These are phyloP conservation scores for Neelides sp. DNA, from an alignment of 1,140 invertebrate species.

Conservation along the genomic window DNA sequence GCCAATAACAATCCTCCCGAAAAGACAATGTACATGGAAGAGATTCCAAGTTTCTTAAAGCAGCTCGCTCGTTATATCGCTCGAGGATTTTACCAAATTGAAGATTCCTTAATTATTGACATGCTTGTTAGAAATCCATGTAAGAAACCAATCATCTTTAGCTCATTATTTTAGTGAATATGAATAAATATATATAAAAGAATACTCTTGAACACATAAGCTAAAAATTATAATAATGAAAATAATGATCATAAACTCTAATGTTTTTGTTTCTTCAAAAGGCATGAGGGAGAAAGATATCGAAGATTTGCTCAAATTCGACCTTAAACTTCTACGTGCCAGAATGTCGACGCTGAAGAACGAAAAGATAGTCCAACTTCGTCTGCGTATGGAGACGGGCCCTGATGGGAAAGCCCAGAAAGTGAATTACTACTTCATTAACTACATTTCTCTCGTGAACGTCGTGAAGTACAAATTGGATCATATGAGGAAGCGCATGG, in stretches of 20 bases:
- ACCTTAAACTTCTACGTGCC: conserved; percentile 81
- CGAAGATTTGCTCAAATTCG: conserved; percentile 83
- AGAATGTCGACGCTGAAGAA: conserved; percentile 71
- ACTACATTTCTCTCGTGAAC: conserved; percentile 94
- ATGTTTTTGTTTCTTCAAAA: conserved; percentile 31
- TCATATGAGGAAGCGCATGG: conserved; percentile 85
- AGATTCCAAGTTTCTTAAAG: conserved; percentile 79
- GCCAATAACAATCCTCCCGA: no score
- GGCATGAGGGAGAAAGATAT: conserved; percentile 96
- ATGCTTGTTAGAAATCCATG: conserved; percentile 88
- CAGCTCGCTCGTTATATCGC: conserved; percentile 78
- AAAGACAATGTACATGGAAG: no score
- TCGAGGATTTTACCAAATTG: conserved; percentile 81
- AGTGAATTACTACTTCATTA: conserved; percentile 96
- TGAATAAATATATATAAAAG: not conserved
- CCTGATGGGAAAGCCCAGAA: conserved; percentile 88
- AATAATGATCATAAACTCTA: not conserved
- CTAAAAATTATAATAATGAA: not conserved
- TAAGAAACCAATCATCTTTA: conserved; percentile 38
- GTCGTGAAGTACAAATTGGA: conserved; percentile 95
- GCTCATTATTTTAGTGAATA: not conserved
- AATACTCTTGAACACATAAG: not conserved
- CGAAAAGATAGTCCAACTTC: conserved; percentile 87
- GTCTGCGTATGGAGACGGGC: conserved; percentile 87
- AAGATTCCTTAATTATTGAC: conserved; percentile 86